A percentile compares a stretch with the other conserved stretches of the same genome.
Conservation (phyloP, 2,888 invertebrate species). For the Arenicola marina region DNA sequence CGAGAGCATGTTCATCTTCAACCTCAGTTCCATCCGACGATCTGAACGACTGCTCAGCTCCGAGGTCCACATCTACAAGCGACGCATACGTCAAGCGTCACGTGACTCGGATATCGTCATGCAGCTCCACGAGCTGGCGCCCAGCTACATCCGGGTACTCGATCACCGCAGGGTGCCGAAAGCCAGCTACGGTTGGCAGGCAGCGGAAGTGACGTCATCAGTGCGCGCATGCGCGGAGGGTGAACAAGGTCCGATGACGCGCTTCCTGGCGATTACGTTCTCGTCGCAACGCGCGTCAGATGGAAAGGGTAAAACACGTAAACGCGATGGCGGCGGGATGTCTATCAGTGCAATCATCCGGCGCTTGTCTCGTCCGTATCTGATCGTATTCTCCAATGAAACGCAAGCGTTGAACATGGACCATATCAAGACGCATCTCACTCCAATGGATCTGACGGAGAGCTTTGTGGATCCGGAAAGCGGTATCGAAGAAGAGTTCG, state of each 20-base stretch:
- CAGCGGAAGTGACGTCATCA: slow-evolving; percentile 7
- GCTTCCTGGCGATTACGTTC: slow-evolving; percentile 51
- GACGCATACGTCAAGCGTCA: slow-evolving; percentile 25
- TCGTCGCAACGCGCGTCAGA: slow-evolving; percentile 13
- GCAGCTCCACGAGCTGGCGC: slow-evolving; percentile 44
- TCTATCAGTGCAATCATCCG: slow-evolving; percentile 46
- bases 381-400: slow-evolving; percentile 60
- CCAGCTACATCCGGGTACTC: slow-evolving; percentile 39
- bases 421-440: slow-evolving; percentile 26
- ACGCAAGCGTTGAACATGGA: slow-evolving; percentile 48
- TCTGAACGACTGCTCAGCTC: slow-evolving; percentile 56
- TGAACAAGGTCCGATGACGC: slow-evolving; percentile 35
- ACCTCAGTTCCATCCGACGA: slow-evolving; percentile 53
- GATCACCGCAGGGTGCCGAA: slow-evolving; percentile 38
- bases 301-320: slow-evolving; percentile 32
- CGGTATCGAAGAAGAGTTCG: slow-evolving; percentile 1
- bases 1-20: slow-evolving; percentile 59
- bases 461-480: slow-evolving; percentile 11
- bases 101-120: slow-evolving; percentile 35
- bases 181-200: slow-evolving; percentile 12
- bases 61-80: slow-evolving; percentile 59
- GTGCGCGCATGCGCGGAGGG: slow-evolving; percentile 45
- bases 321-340: slow-evolving; percentile 17
- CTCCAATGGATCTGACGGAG: slow-evolving; percentile 8
- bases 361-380: slow-evolving; percentile 54